phyloP scores from a whole-genome alignment of 53 echinoderm and acorn worm genomes.

The Antedon mediterranea region DNA sequence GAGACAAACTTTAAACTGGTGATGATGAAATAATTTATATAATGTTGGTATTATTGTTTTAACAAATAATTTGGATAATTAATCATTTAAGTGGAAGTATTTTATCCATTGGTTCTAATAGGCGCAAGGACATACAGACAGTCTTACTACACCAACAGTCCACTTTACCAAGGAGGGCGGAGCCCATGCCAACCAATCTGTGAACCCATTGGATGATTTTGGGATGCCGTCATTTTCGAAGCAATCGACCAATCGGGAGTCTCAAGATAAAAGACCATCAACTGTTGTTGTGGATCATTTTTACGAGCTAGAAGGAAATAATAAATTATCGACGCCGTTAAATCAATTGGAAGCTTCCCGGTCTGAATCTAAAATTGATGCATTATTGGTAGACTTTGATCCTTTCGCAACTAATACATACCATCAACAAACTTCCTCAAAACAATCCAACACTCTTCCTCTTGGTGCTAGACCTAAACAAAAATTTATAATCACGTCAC shows the following conservation, averaged over 20 bases:
- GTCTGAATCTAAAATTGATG: background rate
- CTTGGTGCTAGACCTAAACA: slow-evolving; percentile 80
- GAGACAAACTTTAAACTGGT: no score
- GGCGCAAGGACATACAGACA: background rate
- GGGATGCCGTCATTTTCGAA: background rate
- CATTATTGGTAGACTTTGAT: slow-evolving; percentile 72
- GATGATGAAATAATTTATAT: no score
- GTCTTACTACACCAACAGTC: background rate
- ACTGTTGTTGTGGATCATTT: background rate
- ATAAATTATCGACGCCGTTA: background rate
- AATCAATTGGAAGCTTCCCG: background rate
- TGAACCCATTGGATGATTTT: background rate
- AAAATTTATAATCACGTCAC: slow-evolving; percentile 4
- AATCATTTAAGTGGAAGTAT: background rate
- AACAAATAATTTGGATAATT: background rate
- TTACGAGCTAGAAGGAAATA: background rate
- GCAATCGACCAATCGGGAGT: no score
- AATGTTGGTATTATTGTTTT: no score
- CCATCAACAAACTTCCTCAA: slow-evolving; percentile 24
- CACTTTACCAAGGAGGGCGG: background rate
- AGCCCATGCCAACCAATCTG: background rate
- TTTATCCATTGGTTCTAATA: background rate
- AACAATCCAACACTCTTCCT: slow-evolving; percentile 30
- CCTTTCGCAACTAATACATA: slow-evolving; percentile 43
- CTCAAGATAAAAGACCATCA: background rate